Percentiles rank a stretch among this genome's conserved stretches.
These are phyloP conservation scores for Euwallacea similis DNA, from an alignment of 1,140 invertebrate species.

Conservation along the genomic window DNA sequence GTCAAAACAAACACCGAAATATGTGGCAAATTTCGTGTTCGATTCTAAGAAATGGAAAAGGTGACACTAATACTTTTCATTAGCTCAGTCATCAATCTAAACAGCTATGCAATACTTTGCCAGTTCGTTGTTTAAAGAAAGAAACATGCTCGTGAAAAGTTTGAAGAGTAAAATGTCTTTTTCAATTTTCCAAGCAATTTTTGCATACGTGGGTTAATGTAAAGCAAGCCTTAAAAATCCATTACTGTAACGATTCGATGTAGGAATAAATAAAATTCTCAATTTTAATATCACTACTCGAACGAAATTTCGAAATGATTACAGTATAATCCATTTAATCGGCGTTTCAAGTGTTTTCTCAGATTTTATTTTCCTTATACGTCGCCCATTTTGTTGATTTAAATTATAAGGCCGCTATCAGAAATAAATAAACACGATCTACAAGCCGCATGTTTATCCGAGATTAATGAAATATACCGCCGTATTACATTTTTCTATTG, in stretches of 20 bases:
- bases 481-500: no score
- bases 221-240: constrained; percentile 13
- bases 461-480: constrained; percentile 13
- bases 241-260: constrained; percentile 12
- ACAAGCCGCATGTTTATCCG: constrained; percentile 34
- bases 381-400: constrained; percentile 33
- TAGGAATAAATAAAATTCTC: constrained; percentile 16
- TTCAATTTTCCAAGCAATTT: background rate
- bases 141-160: background rate
- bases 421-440: constrained; percentile 33
- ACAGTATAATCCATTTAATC: constrained; percentile 34
- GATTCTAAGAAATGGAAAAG: constrained; percentile 11
- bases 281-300: constrained; percentile 30
- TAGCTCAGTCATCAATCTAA: constrained; percentile 1
- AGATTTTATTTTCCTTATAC: constrained; percentile 33
- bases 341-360: constrained; percentile 35
- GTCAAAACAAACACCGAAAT: constrained; percentile 9
- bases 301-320: constrained; percentile 33
- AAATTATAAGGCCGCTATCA: constrained; percentile 34
- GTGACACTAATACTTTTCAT: constrained; percentile 13
- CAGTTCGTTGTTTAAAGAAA: background rate
- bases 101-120: background rate
- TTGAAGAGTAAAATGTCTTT: no score
- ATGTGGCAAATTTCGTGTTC: constrained; percentile 7
- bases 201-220: background rate